These are phyloP conservation scores for Procambarus clarkii DNA, from an alignment of 1,140 invertebrate species.

Conservation along the genomic window DNA sequence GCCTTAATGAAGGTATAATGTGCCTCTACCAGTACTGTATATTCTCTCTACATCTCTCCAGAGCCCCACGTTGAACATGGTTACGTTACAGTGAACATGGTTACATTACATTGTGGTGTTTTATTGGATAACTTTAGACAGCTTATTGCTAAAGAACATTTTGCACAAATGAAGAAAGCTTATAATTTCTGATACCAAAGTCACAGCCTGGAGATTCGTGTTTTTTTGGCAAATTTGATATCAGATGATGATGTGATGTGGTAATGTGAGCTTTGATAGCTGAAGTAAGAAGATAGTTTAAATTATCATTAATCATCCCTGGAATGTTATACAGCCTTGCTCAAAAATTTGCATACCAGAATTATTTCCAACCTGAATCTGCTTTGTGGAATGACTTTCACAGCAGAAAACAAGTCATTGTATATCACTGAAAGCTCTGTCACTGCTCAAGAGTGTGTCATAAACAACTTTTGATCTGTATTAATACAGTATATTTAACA, in stretches of 20 bases:
- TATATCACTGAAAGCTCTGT: background rate
- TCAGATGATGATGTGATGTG: background rate
- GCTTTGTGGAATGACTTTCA: background rate
- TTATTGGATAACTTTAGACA: too few species aligned
- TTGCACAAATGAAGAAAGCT: too few species aligned
- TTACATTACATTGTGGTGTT: too few species aligned
- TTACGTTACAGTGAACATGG: too few species aligned
- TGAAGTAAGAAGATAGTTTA: background rate
- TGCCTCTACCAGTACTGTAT: too few species aligned
- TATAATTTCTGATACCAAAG: background rate
- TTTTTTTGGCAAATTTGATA: background rate
- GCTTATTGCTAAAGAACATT: too few species aligned
- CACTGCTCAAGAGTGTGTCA: constrained; percentile 4
- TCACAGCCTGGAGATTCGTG: background rate
- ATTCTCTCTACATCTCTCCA: too few species aligned
- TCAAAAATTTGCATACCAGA: background rate
- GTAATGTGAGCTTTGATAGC: background rate
- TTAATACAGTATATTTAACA: constrained; percentile 7
- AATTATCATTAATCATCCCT: background rate
- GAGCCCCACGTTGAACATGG: too few species aligned
- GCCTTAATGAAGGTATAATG: too few species aligned
- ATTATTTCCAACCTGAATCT: background rate
- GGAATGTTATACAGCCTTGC: background rate
- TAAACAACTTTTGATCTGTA: background rate
- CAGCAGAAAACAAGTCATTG: background rate